phyloP scores from a whole-genome alignment of 1,140 invertebrate species.

The Sycophaga agraensis region DNA sequence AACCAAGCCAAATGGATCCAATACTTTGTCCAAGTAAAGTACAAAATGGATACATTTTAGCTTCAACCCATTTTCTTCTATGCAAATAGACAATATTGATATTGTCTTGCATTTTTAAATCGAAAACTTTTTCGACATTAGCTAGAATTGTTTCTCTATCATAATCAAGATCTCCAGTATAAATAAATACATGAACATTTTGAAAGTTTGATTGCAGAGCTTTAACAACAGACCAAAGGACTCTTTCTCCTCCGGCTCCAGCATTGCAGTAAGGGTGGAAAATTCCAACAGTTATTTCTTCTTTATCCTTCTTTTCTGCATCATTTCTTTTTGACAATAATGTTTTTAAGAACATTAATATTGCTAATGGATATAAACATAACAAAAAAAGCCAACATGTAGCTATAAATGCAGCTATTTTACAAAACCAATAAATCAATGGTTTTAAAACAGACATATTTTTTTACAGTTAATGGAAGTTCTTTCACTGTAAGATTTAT shows the following conservation, averaged over 20 bases:
- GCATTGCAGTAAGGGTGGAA: conserved; percentile 99
- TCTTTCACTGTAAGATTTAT: background rate
- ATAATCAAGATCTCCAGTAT: conserved; percentile 85
- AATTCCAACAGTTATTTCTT: conserved; percentile 72
- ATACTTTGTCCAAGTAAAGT: conserved; percentile 92
- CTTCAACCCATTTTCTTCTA: conserved; percentile 76
- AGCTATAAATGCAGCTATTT: conserved; percentile 4
- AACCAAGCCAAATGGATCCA: conserved; percentile 82
- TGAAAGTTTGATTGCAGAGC: conserved; percentile 75
- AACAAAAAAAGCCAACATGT: conserved; percentile 25
- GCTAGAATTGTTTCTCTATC: conserved; percentile 74
- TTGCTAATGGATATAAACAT: conserved; percentile 20
- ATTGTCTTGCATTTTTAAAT: conserved; percentile 68
- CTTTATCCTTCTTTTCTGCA: conserved; percentile 30
- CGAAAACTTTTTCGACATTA: conserved; percentile 77
- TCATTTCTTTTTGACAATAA: conserved; percentile 2
- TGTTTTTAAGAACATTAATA: conserved; percentile 12
- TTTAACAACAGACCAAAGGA: conserved; percentile 90
- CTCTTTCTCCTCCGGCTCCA: conserved; percentile 96
- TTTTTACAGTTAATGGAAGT: background rate
- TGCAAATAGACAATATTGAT: conserved; percentile 81
- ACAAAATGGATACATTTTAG: conserved; percentile 84
- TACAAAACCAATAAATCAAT: conserved; percentile 4
- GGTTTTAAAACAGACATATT: conserved; percentile 13
- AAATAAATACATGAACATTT: conserved; percentile 74